These are phyloP conservation scores for Anthrax anthrax DNA, from an alignment of 2,888 invertebrate species.

Conservation along the genomic window DNA sequence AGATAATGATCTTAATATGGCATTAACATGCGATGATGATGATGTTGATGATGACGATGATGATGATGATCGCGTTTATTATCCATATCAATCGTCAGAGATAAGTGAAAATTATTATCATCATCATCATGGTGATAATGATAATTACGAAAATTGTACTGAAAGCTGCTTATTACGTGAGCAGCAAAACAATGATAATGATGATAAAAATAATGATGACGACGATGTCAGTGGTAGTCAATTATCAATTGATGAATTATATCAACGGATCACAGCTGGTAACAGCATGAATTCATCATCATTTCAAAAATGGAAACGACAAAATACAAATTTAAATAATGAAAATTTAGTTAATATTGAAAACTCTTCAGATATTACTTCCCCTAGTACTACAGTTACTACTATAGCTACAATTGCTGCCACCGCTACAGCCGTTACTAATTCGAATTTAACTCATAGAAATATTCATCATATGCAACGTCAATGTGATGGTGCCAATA, in stretches of 20 bases:
- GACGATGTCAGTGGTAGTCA: constrained; percentile 20
- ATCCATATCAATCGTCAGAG: constrained; percentile 32
- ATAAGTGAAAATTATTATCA: constrained; percentile 30
- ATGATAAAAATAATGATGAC: constrained; percentile 9
- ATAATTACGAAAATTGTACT: constrained; percentile 27
- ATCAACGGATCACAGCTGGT: constrained; percentile 45
- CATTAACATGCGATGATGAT: constrained; percentile 35
- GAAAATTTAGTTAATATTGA: constrained; percentile 4
- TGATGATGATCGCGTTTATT: constrained; percentile 25
- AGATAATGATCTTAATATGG: constrained; percentile 37
- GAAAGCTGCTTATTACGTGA: constrained; percentile 14
- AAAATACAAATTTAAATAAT: constrained; percentile 3
- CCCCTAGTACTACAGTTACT: constrained; percentile 11
- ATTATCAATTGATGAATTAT: constrained; percentile 47
- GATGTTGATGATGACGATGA: too few species aligned
- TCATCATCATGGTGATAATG: constrained; percentile 26
- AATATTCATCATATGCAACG: too few species aligned
- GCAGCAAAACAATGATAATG: constrained; percentile 5
- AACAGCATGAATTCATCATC: too few species aligned
- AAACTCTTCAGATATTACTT: constrained; percentile 3
- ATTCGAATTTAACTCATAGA: too few species aligned
- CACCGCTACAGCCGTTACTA: too few species aligned
- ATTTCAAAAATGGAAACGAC: too few species aligned
- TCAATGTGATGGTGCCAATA: constrained; percentile 8
- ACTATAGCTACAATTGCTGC: constrained; percentile 18